Evolutionary conservation across 2,888 invertebrate genomes (phyloP), one percentile per base, ranked within the genome.

Genomic region (Glyphotaelius pellucidus): DNA sequence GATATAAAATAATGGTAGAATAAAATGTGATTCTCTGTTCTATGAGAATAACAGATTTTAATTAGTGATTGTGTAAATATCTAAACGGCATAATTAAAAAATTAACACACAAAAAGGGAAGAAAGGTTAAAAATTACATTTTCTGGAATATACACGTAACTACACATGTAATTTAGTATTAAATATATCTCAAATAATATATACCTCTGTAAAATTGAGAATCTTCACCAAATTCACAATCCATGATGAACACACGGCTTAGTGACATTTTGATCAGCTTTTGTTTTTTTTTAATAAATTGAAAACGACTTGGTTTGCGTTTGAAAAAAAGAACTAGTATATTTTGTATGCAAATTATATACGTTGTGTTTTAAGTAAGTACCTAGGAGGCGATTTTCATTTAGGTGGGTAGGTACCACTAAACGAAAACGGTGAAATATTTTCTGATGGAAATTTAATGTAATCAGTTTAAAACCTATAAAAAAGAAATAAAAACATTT

Each of bases 161-260:
- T 47, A 15, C 0, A 52, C 15, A 15, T 52, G 3, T 5, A 19
- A 19, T 52, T 52, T 52, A 52, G 4, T 19, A 19, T 52, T 15
- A 52, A 52, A 52, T 19, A 1, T 52, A 19, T 7, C 3, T 0
- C 14, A 52, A 19, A 67, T n/a, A 67, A 83, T 83, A 35, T 35
- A 15, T 83, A 83, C 83, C 83, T 83, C 83, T 35, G 35, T 25
- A 83, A 35, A 83, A 83, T 35, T 35, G 3, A 19, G 38, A 83
- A 83, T 83, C 35, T 83, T 38, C 35, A 25, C 31, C 35, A 83
- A 35, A 83, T 83, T 83, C 35, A 38, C 83, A 83, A 32, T 83
- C 35, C 83, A 83, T 83, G 83, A 38, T 38, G 19, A 83, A 35
- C 32, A 83, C 35, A 7, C 25, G 35, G 83, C 35, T 83, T 15